Conservation (phyloP, 2,888 invertebrate genomes). For the Thera obeliscata region DNA sequence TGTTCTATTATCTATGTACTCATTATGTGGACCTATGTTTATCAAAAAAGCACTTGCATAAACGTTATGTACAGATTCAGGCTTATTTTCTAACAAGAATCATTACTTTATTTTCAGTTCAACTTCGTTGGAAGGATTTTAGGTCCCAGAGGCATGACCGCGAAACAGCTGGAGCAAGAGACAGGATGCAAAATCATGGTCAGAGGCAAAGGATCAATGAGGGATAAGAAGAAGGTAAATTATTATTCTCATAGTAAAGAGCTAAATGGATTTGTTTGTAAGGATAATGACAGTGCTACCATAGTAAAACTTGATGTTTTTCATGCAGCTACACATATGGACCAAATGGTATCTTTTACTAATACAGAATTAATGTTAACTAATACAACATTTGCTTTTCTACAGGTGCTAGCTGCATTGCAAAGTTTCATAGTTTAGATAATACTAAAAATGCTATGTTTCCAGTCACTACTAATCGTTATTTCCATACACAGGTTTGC, state of each 20-base stretch:
- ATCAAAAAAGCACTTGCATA: not conserved
- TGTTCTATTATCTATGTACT: not conserved
- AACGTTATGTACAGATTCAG: not conserved
- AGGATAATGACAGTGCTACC: slow-evolving; percentile 1
- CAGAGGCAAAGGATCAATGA: slow-evolving; percentile 99
- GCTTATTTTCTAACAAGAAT: not conserved
- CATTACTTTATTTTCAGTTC: slow-evolving; percentile 91
- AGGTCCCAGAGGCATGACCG: slow-evolving; percentile 99
- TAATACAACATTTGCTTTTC: slow-evolving; percentile 37
- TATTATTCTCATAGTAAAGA: not conserved
- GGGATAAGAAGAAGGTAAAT: slow-evolving; percentile 99
- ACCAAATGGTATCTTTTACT: slow-evolving; percentile 34
- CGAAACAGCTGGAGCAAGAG: slow-evolving; percentile 99
- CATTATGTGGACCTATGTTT: not conserved
- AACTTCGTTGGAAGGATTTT: slow-evolving; percentile 99
- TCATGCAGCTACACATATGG: slow-evolving; percentile 33
- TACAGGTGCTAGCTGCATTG: slow-evolving; percentile 33
- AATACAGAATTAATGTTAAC: slow-evolving; percentile 28
- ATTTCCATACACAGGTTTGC: slow-evolving; percentile 4
- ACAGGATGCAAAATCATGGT: slow-evolving; percentile 99
- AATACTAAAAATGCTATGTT: slow-evolving; percentile 10
- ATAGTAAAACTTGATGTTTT: slow-evolving; percentile 27
- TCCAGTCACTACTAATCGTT: slow-evolving; percentile 7
- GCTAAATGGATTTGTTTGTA: not conserved
- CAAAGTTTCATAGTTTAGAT: slow-evolving; percentile 3